phyloP scores from a whole-genome alignment of 1,140 invertebrate genomes.

The Diuraphis noxia region DNA sequence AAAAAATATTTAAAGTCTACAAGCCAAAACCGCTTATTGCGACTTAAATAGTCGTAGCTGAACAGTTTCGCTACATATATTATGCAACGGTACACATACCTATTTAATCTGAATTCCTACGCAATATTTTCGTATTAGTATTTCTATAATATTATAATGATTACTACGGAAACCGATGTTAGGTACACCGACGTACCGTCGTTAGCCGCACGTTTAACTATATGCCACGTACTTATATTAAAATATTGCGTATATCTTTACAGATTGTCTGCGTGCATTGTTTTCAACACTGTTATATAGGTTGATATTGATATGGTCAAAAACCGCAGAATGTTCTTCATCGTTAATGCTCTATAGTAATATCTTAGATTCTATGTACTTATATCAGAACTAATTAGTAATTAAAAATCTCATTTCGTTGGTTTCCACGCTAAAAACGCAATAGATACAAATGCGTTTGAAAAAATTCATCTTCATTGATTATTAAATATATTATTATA shows the following conservation, averaged over 20 bases:
- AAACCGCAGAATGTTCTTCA: background rate
- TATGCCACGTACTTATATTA: background rate
- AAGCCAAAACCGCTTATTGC: background rate
- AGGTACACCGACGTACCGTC: background rate
- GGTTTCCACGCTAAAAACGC: background rate
- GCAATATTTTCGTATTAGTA: background rate
- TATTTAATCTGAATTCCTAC: background rate
- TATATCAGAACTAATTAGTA: background rate
- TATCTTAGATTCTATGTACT: background rate
- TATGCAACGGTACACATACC: background rate
- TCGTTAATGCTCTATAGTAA: background rate
- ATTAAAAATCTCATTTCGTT: background rate
- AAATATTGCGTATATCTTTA: background rate
- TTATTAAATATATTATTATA: too few species aligned
- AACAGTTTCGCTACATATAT: background rate
- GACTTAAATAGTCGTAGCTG: background rate
- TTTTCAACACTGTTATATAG: background rate
- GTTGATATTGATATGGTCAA: background rate
- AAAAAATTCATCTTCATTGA: too few species aligned
- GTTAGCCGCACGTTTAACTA: background rate
- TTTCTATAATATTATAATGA: background rate
- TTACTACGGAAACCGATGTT: background rate
- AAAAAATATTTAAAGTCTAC: background rate
- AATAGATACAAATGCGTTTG: background rate
- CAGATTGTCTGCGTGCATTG: background rate